Conservation (phyloP, 2,888 invertebrate genomes). For the Hypomecis punctinalis region DNA sequence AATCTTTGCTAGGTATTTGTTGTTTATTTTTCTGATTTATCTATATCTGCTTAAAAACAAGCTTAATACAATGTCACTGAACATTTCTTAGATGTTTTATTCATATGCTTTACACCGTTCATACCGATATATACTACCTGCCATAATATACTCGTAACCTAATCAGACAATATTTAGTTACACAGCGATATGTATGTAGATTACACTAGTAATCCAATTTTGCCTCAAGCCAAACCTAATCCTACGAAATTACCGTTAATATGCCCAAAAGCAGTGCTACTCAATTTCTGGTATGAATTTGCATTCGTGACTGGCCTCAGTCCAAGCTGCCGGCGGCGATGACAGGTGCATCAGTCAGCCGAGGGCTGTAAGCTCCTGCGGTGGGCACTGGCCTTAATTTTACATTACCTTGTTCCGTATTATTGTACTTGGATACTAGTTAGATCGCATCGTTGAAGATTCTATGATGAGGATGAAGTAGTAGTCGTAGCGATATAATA, state of each 20-base stretch:
- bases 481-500: too few species aligned
- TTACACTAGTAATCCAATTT: conserved; percentile 34
- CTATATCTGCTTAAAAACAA: too few species aligned
- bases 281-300: conserved; percentile 71
- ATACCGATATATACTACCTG: too few species aligned
- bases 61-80: too few species aligned
- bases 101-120: too few species aligned
- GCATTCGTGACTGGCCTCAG: conserved; percentile 67
- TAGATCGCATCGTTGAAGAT: neutral
- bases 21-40: too few species aligned
- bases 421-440: conserved; percentile 5
- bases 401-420: conserved; percentile 24
- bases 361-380: conserved; percentile 13
- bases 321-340: conserved; percentile 69
- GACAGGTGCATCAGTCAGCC: conserved; percentile 67
- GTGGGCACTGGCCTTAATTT: conserved; percentile 28
- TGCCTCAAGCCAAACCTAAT: conserved; percentile 47
- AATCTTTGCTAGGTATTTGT: too few species aligned
- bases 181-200: too few species aligned
- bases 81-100: too few species aligned
- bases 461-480: too few species aligned
- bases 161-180: too few species aligned
- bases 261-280: conserved; percentile 61
- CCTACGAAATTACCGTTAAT: conserved; percentile 62
- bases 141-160: too few species aligned